A percentile compares a stretch with the other conserved stretches of the same genome.
phyloP scores from a whole-genome alignment of 1,140 invertebrate species.

The Zaprionus camerounensis region DNA sequence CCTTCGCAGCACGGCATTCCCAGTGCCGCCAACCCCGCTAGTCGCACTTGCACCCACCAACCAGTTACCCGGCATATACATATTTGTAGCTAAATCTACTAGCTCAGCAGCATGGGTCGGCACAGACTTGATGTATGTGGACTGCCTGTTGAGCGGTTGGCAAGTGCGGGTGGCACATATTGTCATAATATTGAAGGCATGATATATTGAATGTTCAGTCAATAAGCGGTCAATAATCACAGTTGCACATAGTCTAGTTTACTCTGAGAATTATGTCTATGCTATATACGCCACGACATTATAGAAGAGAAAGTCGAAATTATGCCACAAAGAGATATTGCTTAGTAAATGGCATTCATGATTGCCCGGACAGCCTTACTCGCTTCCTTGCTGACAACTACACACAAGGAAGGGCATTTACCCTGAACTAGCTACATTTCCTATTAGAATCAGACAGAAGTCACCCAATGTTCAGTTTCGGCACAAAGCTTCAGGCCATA shows the following conservation, averaged over 20 bases:
- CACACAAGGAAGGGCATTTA: not conserved
- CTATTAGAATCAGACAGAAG: conserved; percentile 31
- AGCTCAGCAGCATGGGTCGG: conserved; percentile 45
- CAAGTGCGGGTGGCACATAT: conserved; percentile 51
- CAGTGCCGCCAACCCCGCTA: not conserved
- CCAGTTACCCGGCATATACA: conserved; percentile 39
- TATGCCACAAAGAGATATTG: conserved; percentile 38
- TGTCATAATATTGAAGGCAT: conserved; percentile 77
- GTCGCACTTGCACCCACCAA: not conserved
- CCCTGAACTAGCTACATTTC: not conserved
- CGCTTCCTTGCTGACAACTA: not conserved
- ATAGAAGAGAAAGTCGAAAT: not conserved
- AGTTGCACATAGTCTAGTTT: conserved; percentile 61
- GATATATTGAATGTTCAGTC: conserved; percentile 83
- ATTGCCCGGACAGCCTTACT: not conserved
- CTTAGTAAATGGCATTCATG: conserved; percentile 1
- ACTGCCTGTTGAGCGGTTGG: conserved; percentile 33
- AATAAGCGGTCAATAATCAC: conserved; percentile 78
- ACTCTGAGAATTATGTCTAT: conserved; percentile 15
- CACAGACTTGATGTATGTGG: conserved; percentile 61
- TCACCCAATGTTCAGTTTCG: conserved; percentile 12
- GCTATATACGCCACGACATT: not conserved
- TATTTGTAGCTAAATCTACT: conserved; percentile 70
- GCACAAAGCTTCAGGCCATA: conserved; percentile 50
- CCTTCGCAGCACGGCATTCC: conserved; percentile 29